Conservation (phyloP, 2,888 invertebrate genomes). For the Caenorhabditis uteleia region DNA sequence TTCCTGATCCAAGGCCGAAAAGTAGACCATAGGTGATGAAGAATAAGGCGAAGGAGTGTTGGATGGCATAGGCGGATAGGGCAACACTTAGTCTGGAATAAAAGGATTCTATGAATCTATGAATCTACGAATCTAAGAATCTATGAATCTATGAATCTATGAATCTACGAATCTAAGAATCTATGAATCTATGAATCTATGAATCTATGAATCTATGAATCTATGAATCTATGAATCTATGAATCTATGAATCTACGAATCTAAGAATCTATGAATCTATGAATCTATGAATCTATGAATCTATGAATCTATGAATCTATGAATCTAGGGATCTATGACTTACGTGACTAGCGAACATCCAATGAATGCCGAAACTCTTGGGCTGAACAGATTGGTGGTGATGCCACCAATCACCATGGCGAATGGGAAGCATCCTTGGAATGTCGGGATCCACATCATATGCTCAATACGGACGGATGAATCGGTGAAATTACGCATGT, state of each 20-base stretch:
- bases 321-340: conserved; percentile 10
- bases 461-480: conserved; percentile 58
- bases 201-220: not conserved
- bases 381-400: conserved; percentile 53
- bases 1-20: conserved; percentile 67
- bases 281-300: not conserved
- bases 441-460: conserved; percentile 68
- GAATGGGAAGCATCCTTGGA: conserved; percentile 68
- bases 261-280: conserved; percentile 1
- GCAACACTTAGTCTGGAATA: conserved; percentile 58
- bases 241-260: not conserved
- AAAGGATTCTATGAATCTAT: not conserved
- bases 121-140: not conserved
- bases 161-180: not conserved
- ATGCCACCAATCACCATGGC: conserved; percentile 68
- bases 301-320: not conserved
- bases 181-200: conserved; percentile 1
- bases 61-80: conserved; percentile 61
- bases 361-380: conserved; percentile 59
- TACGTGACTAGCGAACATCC: conserved; percentile 65
- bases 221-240: conserved; percentile 1
- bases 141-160: conserved; percentile 1
- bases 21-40: conserved; percentile 65
- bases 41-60: conserved; percentile 58
- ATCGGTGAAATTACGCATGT: conserved; percentile 67